A percentile compares a stretch with the other conserved stretches of the same genome.
phyloP scores from a whole-genome alignment of 2,888 invertebrate genomes.

The Synanthedon andrenaeformis region DNA sequence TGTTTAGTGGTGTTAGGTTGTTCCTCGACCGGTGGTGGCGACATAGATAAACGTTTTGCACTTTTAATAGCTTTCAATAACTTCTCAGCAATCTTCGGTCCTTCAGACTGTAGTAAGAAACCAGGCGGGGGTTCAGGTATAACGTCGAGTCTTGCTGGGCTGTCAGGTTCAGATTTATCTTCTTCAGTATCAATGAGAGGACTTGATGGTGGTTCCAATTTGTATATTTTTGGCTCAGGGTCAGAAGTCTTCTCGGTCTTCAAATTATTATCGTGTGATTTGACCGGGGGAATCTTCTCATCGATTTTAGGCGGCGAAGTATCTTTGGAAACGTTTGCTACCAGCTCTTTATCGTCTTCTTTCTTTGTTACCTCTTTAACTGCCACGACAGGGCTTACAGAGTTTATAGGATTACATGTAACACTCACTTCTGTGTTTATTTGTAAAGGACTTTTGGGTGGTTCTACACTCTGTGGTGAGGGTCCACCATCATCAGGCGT shows the following conservation, averaged over 20 bases:
- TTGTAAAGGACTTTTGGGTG: conserved; percentile 18
- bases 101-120: conserved; percentile 59
- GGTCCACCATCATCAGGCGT: conserved; percentile 8
- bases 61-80: conserved; percentile 72
- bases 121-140: conserved; percentile 62
- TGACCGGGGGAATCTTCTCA: conserved; percentile 18
- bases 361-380: not conserved
- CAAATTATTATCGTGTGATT: conserved; percentile 16
- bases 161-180: conserved; percentile 63
- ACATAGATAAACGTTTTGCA: conserved; percentile 65
- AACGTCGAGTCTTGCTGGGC: conserved; percentile 58
- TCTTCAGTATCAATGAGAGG: conserved; percentile 61
- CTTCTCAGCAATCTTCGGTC: conserved; percentile 74
- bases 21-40: conserved; percentile 45
- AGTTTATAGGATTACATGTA: not conserved
- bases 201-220: conserved; percentile 45
- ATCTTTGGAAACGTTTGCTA: conserved; percentile 20
- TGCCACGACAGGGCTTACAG: not conserved
- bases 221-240: conserved; percentile 25
- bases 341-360: conserved; percentile 10
- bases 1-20: conserved; percentile 40
- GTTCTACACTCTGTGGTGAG: conserved; percentile 24
- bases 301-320: conserved; percentile 7
- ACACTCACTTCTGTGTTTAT: not conserved
- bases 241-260: conserved; percentile 33